phyloP scores from a whole-genome alignment of 2,797 vertebrate species.

The Lepilemur ruficaudatus region DNA sequence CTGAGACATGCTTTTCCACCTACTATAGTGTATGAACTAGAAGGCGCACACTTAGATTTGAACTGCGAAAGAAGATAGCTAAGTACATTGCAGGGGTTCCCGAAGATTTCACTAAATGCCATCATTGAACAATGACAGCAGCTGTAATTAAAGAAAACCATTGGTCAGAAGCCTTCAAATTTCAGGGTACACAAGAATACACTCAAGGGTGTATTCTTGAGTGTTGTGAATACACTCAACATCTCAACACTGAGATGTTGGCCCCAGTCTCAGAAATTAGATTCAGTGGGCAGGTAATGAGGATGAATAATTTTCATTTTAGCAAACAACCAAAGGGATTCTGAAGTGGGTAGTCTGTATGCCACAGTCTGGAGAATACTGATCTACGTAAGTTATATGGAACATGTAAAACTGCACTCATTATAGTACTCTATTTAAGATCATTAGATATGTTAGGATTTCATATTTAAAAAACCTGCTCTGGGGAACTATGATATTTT shows the following conservation, averaged over 20 bases:
- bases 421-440: background rate
- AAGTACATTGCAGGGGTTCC: background rate
- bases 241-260: background rate
- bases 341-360: background rate
- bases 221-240: no score
- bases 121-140: background rate
- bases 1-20: background rate
- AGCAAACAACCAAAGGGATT: background rate
- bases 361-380: background rate
- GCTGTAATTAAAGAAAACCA: background rate
- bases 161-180: background rate
- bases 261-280: background rate
- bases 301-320: background rate
- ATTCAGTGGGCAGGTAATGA: background rate
- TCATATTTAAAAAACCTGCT: background rate
- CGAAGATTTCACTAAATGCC: background rate
- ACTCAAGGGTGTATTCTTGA: no score
- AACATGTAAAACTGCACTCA: background rate
- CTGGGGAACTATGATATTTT: background rate
- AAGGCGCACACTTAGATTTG: background rate
- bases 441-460: background rate
- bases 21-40: no score
- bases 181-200: background rate
- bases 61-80: background rate
- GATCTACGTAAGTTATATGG: background rate